These are phyloP conservation scores for Chrysolina oricalcia DNA, from an alignment of 2,888 invertebrate genomes.

Conservation along the genomic window DNA sequence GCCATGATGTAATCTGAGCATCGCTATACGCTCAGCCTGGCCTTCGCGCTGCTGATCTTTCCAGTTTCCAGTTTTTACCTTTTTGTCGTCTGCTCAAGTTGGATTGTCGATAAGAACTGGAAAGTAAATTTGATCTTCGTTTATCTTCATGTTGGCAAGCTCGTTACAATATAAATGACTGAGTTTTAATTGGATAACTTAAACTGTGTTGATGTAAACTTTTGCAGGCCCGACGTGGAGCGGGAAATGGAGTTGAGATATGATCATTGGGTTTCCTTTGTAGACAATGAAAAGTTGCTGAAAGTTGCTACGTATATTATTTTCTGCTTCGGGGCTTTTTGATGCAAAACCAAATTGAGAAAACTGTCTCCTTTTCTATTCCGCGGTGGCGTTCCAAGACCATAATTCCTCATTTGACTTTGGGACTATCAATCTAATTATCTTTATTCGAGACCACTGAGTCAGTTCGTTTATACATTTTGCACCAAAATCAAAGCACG, in stretches of 20 bases:
- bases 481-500: too few species aligned
- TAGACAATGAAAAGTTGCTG: constrained; percentile 22
- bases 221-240: constrained; percentile 25
- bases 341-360: background rate
- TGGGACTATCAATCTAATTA: too few species aligned
- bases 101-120: constrained; percentile 38
- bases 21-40: background rate
- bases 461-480: too few species aligned
- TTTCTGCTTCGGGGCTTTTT: background rate
- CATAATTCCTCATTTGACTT: too few species aligned
- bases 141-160: constrained; percentile 41
- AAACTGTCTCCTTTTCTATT: background rate
- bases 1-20: constrained; percentile 3
- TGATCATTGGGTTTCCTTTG: constrained; percentile 22
- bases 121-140: constrained; percentile 42
- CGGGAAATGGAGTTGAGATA: constrained; percentile 29
- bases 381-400: too few species aligned
- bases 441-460: too few species aligned
- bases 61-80: constrained; percentile 22
- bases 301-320: constrained; percentile 15
- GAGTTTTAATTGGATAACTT: constrained; percentile 49
- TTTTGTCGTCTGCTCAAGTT: constrained; percentile 32
- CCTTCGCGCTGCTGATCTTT: constrained; percentile 2
- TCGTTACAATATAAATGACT: constrained; percentile 44
- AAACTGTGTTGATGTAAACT: constrained; percentile 47